Base-by-base conservation (phyloP, 2,113 vertebrate genomes). In the Calidris pugnax region DNA sequence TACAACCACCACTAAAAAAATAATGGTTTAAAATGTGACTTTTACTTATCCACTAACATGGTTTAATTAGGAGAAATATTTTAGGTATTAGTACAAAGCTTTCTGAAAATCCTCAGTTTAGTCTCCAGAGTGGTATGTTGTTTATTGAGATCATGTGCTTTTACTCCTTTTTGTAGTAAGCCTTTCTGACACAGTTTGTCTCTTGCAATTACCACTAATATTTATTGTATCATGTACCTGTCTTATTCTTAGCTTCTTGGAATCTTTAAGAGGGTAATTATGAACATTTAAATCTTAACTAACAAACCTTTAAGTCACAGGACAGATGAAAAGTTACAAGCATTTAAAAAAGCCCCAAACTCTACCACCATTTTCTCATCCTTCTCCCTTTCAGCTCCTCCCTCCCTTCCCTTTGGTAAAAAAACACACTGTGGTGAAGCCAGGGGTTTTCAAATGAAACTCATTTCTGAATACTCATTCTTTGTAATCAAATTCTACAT, bases 301-400 rank as follows among this genome's bases (percentile, higher is more conserved):
- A 57, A 45, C 13, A 67, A 90, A 57, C 32, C 3, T 63, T 53
- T 41, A 28, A 48, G 43, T 83, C 48, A 60, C 30, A 68, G 69
- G 20, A n/a, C 28, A 6, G 39, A 9, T 68, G 30, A 60, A 37
- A 43, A 76, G 35, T 43, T 73, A 21, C 2, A 39, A 51, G 11
- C 23, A 18, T 20, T 62, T 76, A 18, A 28, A n/a, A 39, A 85
- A 68, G 8, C 24, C 35, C n/a, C 43, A 63, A 26, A 9, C 2
- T 8, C 60, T 35, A 22, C 19, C 11, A 59, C n/a, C 0, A 0
- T 73, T 73, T 83, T 76, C 13, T 37, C 22, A 35, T 72, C 39
- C 19, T 60, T 81, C 6, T 93, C 19, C 19, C 33, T 85, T 78
- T 66, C 33, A 62, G 16, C 35, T 89, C 27, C 23, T 82, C 28